A percentile compares a stretch with the other conserved stretches of the same genome.
These are phyloP conservation scores for Zaprionus capensis DNA, from an alignment of 1,140 invertebrate species.

Conservation along the genomic window DNA sequence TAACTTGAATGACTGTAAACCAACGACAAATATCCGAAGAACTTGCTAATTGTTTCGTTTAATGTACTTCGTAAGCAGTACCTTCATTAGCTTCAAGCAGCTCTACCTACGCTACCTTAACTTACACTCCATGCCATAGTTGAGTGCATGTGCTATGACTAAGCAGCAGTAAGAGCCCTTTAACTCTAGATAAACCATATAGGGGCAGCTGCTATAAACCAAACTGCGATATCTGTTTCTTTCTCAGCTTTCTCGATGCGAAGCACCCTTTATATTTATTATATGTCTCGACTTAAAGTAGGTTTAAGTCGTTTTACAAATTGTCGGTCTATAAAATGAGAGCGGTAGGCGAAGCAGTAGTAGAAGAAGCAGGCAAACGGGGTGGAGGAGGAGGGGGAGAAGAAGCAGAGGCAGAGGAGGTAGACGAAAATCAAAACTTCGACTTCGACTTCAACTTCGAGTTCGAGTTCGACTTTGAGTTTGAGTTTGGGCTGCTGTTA, in stretches of 20 bases:
- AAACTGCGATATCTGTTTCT: no score
- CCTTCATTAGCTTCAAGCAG: not conserved
- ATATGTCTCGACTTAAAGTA: slow-evolving; percentile 10
- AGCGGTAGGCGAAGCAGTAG: not conserved
- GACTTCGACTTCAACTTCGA: not conserved
- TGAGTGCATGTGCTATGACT: not conserved
- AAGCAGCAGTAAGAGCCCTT: not conserved
- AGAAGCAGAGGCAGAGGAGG: not conserved
- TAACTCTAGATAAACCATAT: not conserved
- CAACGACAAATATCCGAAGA: no score
- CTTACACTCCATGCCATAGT: not conserved
- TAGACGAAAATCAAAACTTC: slow-evolving; percentile 24
- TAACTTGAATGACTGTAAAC: no score
- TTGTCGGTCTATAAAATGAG: slow-evolving; percentile 28
- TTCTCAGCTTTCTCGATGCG: not conserved
- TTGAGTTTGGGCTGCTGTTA: slow-evolving; percentile 13
- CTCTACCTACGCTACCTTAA: not conserved
- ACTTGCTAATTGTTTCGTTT: no score
- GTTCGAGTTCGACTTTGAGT: not conserved
- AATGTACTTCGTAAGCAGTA: not conserved
- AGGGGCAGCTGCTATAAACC: not conserved
- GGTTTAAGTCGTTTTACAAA: slow-evolving; percentile 21
- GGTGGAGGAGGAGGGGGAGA: not conserved
- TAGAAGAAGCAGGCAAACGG: not conserved
- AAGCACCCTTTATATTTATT: slow-evolving; percentile 21